These are phyloP conservation scores for Phengaris alcon DNA, from an alignment of 2,888 invertebrate genomes.

Conservation along the genomic window DNA sequence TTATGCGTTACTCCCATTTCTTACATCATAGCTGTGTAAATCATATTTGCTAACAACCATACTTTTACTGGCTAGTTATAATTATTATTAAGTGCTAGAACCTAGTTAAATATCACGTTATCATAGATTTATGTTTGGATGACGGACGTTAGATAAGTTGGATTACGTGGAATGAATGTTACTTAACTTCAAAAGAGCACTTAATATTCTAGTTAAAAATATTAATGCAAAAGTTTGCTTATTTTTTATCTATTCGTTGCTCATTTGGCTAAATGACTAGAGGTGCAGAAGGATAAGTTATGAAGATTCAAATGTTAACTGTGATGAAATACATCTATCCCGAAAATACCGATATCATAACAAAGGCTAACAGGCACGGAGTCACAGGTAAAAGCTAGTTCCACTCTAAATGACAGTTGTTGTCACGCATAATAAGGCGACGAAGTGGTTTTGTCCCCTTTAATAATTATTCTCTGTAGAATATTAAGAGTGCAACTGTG, in stretches of 20 bases:
- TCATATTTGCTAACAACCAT: not conserved
- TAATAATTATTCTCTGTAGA: slow-evolving; percentile 13
- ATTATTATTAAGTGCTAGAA: slow-evolving; percentile 4
- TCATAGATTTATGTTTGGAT: slow-evolving; percentile 23
- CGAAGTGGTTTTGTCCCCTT: slow-evolving; percentile 3
- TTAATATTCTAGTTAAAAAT: not conserved
- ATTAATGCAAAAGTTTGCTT: not conserved
- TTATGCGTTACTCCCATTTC: not conserved
- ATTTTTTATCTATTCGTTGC: not conserved
- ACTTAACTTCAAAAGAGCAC: not conserved
- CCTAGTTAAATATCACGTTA: slow-evolving; percentile 18
- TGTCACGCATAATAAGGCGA: slow-evolving; percentile 3
- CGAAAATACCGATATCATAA: not conserved
- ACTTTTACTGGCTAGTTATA: not conserved
- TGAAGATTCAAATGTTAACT: too few species aligned
- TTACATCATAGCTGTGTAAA: not conserved
- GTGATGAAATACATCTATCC: not conserved
- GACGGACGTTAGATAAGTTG: slow-evolving; percentile 12
- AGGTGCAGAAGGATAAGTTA: too few species aligned
- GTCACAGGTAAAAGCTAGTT: not conserved
- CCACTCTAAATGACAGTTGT: not conserved
- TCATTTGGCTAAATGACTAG: too few species aligned
- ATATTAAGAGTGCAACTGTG: slow-evolving; percentile 14
- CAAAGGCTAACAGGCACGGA: not conserved
- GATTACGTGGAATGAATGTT: not conserved